Evolutionary conservation across 2,888 invertebrate species (phyloP).

Genomic region (Brachyptera putata): DNA sequence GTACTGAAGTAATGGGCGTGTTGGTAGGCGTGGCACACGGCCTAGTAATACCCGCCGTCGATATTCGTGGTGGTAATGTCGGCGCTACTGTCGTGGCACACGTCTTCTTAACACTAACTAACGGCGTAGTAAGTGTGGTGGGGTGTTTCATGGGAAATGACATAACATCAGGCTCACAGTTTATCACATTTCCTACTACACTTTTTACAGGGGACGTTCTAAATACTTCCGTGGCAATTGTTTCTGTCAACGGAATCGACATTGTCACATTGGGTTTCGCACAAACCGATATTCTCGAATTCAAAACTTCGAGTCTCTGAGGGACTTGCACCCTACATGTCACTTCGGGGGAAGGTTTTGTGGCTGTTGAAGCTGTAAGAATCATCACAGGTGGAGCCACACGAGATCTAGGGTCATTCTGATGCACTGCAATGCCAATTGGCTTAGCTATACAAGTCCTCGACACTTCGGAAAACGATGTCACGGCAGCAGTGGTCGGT

Average conservation of each 20-base stretch:
- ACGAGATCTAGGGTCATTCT: conserved; percentile 15
- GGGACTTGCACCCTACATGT: conserved; percentile 9
- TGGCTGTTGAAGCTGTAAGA: conserved; percentile 26
- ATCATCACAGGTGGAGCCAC: conserved; percentile 18
- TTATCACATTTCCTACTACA: not conserved
- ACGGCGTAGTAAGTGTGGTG: conserved; percentile 34
- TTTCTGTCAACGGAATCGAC: conserved; percentile 17
- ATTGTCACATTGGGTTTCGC: conserved; percentile 29
- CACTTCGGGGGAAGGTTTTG: conserved; percentile 29
- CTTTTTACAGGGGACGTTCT: conserved; percentile 5
- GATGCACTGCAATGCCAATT: not conserved
- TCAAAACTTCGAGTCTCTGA: not conserved
- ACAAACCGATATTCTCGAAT: conserved; percentile 1
- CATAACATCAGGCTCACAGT: conserved; percentile 26
- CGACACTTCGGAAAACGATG: conserved; percentile 21
- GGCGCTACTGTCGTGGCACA: not conserved
- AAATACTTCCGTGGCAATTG: conserved; percentile 25
- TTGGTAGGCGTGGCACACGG: conserved; percentile 26
- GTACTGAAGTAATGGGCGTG: conserved; percentile 2
- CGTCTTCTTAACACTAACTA: conserved; percentile 37
- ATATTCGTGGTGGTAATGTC: not conserved
- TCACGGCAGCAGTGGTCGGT: conserved; percentile 32
- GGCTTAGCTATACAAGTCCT: conserved; percentile 27
- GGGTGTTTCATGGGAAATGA: conserved; percentile 14
- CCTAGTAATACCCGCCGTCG: not conserved